A percentile compares a stretch with the other conserved stretches of the same genome.
Conservation (phyloP, 2,113 vertebrate species). For the Gymnocephalus cernua region DNA sequence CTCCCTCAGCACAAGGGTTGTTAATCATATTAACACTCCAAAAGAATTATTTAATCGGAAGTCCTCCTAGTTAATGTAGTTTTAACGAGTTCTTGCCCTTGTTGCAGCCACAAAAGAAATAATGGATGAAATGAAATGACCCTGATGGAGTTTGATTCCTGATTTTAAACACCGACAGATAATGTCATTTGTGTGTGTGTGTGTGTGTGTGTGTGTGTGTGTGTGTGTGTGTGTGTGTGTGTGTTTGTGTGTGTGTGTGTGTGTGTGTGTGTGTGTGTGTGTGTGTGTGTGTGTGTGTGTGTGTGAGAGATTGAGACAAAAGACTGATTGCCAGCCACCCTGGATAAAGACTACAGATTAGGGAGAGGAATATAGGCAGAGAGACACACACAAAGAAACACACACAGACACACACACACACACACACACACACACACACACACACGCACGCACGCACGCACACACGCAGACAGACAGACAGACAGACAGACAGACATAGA, state of each 20-base stretch:
- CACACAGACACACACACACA: no score
- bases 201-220: not conserved
- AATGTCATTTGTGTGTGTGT: constrained; percentile 9
- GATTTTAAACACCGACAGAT: constrained; percentile 2
- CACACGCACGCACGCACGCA: no score
- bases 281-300: no score
- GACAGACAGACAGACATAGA: constrained; percentile 12
- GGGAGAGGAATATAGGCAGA: constrained; percentile 12
- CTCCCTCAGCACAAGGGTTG: no score
- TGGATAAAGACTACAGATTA: constrained; percentile 10
- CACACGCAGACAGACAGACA: not conserved
- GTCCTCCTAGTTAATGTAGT: no score
- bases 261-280: not conserved
- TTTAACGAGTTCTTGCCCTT: not conserved
- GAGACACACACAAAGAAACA: not conserved
- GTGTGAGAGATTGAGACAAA: not conserved
- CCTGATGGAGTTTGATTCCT: not conserved
- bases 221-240: not conserved
- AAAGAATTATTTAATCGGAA: no score
- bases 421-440: no score
- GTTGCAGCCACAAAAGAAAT: not conserved
- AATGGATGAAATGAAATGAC: not conserved
- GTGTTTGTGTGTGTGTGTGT: not conserved
- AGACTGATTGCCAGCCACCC: not conserved
- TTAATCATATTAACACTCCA: no score